Base-by-base conservation (phyloP, 2,888 invertebrate genomes). In the Epirrhoe alternata region DNA sequence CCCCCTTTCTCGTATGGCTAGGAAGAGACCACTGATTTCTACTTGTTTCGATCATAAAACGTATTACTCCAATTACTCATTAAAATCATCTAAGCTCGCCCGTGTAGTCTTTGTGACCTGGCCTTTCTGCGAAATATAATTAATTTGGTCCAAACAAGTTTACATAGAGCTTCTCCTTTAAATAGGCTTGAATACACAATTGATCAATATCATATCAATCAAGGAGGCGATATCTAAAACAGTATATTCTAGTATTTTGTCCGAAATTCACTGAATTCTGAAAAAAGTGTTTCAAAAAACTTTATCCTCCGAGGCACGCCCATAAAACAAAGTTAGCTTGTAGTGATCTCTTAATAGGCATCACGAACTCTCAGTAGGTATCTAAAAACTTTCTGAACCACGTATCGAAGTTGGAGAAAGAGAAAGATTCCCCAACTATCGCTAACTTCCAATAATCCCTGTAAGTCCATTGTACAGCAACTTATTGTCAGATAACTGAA, bases 381-480 rank as follows among this genome's bases (percentile, higher is more conserved):
- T 51, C 24, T 51, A 47, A 31, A 78, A 84, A 88, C 87, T 79
- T 77, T 74, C 71, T 78, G 80, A 86, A 78, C 84, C 86, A 88
- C 87, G 85, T 86, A 86, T 84, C 82, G 72, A 81, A 87, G 80
- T 80, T 64, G 73, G 78, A 74, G 74, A 85, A 88, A 88, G 87
- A 89, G 74, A 85, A 88, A 88, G 87, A 89, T 88, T 87, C 74
- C 72, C 78, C 61, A 87, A 90, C 88, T 90, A 88, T 84, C 80
- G 75, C 77, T 75, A 88, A 88, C 84, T 89, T 85, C 79, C 84
- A 83, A 88, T 89, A 90, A 89, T 87, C 87, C 82, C 76, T 58
- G 65, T 84, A 84, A 88, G 85, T 85, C 88, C 78, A 87, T 88
- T 86, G 86, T 88, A 84, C 83, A 77, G 64, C 74, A 82, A 81